Base-by-base conservation (phyloP, 2,888 invertebrate species). In the Dasypogon diadema region DNA sequence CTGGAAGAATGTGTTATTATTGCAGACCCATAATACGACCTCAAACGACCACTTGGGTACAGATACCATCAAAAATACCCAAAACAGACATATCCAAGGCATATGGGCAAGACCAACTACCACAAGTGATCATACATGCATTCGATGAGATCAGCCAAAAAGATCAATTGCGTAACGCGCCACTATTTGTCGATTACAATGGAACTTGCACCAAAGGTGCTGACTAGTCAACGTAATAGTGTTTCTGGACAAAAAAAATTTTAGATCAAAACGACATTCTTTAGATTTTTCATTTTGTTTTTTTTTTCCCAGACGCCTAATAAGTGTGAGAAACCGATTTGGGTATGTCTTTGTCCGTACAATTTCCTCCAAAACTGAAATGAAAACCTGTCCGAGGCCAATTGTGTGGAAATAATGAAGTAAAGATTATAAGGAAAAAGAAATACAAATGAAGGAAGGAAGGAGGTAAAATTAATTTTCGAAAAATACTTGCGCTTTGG, bases 131-230 rank as follows among this genome's bases (percentile, higher is more conserved):
- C n/a, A n/a, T n/a, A n/a, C n/a, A 42, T 12, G 42, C 42, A 42
- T 12, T 42, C 1, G 42, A 42, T 42, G 42, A 42, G 42, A 42
- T 42, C 42, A 42, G 42, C n/a, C n/a, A n/a, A 42, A 34, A 37
- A n/a, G n/a, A 60, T 60, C 37, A 60, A 60, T 60, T 60, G 60
- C 60, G 60, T 60, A 60, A 60, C 37, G 18, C 37, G 60, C 37
- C 37, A 60, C 37, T 58, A n/a, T 8, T 8, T 12, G 18, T 51
- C 21, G 60, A 60, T 42, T 26, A 34, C 60, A 34, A 12, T 34
- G 5, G 18, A 42, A 60, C n/a, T 42, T 1, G 12, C 2, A 42
- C 1, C n/a, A 12, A 42, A 42, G 42, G 2, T 42, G 6, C 30
- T 12, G 42, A n/a, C n/a, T n/a, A 42, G 12, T 30, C 30, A 30